Evolutionary conservation across 2,113 vertebrate genomes (phyloP).

Genomic region (Turnix velox): DNA sequence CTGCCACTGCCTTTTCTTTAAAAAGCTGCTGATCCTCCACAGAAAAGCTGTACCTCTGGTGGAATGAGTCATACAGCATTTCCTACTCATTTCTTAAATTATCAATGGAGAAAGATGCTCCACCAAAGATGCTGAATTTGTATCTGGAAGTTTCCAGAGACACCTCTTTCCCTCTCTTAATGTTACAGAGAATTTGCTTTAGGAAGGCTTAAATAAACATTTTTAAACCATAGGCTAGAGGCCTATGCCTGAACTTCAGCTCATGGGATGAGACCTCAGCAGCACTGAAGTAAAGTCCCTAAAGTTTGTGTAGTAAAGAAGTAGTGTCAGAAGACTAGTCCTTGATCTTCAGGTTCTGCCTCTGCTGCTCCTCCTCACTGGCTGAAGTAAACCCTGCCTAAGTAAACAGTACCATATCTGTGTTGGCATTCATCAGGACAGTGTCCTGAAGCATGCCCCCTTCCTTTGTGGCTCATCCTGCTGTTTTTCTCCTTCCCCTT

Average conservation of each 20-base stretch:
- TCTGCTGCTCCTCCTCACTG: background rate
- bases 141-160: constrained; percentile 4
- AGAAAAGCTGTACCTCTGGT: constrained; percentile 35
- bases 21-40: constrained; percentile 25
- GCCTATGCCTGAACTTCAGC: background rate
- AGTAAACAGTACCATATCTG: background rate
- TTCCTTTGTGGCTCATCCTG: background rate
- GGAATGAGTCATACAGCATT: constrained; percentile 36
- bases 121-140: background rate
- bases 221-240: background rate
- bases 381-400: background rate
- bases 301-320: background rate
- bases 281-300: background rate
- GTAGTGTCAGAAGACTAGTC: background rate
- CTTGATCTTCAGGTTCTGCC: background rate
- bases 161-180: background rate
- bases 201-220: background rate
- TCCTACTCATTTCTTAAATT: constrained; percentile 47
- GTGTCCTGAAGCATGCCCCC: background rate
- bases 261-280: background rate
- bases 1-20: constrained; percentile 2
- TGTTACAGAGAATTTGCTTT: background rate
- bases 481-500: background rate
- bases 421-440: background rate
- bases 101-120: background rate